Percentiles rank a stretch among this genome's conserved stretches.
These are phyloP conservation scores for Cylas formicarius DNA, from an alignment of 1,140 invertebrate species.

Conservation along the genomic window DNA sequence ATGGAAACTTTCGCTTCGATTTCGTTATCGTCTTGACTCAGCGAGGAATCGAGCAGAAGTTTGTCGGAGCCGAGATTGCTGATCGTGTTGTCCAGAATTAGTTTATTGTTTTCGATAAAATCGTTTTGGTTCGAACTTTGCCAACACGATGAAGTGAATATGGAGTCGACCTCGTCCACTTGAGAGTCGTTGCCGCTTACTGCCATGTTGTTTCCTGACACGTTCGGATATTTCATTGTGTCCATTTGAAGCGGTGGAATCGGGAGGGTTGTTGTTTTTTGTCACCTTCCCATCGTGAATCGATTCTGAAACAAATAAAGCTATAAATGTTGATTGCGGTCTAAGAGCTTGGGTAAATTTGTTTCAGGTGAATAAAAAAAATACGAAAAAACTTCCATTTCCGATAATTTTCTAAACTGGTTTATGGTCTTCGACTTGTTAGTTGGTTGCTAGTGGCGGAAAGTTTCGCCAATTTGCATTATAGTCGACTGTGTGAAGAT, in stretches of 20 bases:
- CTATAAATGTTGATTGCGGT: no score
- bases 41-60: constrained; percentile 41
- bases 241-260: constrained; percentile 27
- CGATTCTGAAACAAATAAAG: constrained; percentile 15
- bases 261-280: constrained; percentile 14
- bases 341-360: no score
- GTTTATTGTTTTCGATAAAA: constrained; percentile 38
- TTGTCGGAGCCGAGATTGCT: constrained; percentile 43
- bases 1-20: constrained; percentile 48
- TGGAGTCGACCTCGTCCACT: constrained; percentile 40
- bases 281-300: constrained; percentile 17
- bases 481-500: no score
- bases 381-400: no score
- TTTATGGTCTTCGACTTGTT: no score
- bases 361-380: no score
- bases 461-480: no score
- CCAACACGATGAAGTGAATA: constrained; percentile 40
- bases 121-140: constrained; percentile 34
- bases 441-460: no score
- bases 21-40: constrained; percentile 43
- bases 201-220: constrained; percentile 42
- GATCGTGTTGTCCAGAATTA: constrained; percentile 35
- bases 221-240: constrained; percentile 43
- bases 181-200: constrained; percentile 40
- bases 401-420: no score